phyloP scores from a whole-genome alignment of 2,113 vertebrate genomes.

The Larimichthys polyactis region DNA sequence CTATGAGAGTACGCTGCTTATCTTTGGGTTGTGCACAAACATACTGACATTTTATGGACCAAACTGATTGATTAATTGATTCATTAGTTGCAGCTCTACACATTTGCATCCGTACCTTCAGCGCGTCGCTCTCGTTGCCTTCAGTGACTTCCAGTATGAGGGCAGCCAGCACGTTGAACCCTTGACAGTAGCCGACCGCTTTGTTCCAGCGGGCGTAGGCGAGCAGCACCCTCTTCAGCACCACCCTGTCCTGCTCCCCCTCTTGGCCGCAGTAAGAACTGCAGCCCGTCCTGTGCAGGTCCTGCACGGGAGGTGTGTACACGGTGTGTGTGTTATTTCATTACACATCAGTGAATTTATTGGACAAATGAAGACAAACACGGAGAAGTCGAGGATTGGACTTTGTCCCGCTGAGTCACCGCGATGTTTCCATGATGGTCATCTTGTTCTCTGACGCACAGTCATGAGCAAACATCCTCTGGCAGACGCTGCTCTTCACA shows the following conservation, averaged over 20 bases:
- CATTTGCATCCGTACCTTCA: slow-evolving; percentile 61
- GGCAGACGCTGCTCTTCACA: not conserved
- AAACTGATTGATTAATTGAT: no score
- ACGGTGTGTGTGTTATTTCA: not conserved
- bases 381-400: slow-evolving; percentile 3
- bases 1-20: no score
- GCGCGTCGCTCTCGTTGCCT: slow-evolving; percentile 77
- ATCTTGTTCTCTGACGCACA: slow-evolving; percentile 60
- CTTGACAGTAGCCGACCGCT: slow-evolving; percentile 79
- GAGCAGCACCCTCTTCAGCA: slow-evolving; percentile 80
- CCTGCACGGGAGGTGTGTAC: slow-evolving; percentile 53
- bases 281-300: slow-evolving; percentile 82
- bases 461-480: slow-evolving; percentile 69
- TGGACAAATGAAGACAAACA: not conserved
- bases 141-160: slow-evolving; percentile 80
- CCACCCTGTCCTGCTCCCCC: slow-evolving; percentile 81
- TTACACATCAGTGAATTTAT: not conserved
- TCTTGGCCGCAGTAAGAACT: slow-evolving; percentile 82
- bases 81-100: no score
- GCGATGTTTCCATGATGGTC: slow-evolving; percentile 64
- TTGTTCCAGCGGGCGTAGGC: slow-evolving; percentile 82
- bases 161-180: slow-evolving; percentile 80
- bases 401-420: slow-evolving; percentile 50
- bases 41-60: no score
- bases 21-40: no score